Conservation (phyloP, 1,140 invertebrate species). For the Drosophila hydei region DNA sequence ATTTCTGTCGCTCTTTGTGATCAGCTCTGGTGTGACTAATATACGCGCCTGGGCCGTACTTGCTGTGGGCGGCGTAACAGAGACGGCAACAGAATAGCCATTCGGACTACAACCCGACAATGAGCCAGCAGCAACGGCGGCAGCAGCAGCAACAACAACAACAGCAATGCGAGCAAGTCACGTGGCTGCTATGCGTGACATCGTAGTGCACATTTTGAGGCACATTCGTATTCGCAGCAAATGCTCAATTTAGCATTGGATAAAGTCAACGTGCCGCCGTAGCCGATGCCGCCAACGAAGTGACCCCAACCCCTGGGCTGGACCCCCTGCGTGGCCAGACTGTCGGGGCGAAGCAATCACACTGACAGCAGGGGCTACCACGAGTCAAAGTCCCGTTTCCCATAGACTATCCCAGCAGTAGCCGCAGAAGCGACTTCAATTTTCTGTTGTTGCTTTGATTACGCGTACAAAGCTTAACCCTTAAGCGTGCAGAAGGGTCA, state of each 20-base stretch:
- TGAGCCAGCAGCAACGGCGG: background rate
- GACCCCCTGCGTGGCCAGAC: background rate
- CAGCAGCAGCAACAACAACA: constrained; percentile 1
- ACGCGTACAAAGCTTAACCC: background rate
- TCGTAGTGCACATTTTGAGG: constrained; percentile 36
- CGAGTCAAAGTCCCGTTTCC: constrained; percentile 5
- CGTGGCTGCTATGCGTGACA: constrained; percentile 55
- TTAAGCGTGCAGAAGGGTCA: background rate
- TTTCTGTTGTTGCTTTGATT: background rate
- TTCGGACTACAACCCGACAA: background rate
- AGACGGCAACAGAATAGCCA: constrained; percentile 1
- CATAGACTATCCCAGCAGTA: background rate
- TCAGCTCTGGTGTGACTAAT: background rate
- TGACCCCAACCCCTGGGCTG: constrained; percentile 7
- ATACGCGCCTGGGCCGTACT: background rate
- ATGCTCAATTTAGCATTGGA: constrained; percentile 19
- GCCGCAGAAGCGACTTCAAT: background rate
- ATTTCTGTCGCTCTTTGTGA: background rate
- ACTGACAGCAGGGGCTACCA: constrained; percentile 1
- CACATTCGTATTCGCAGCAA: constrained; percentile 18
- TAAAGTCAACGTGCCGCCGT: constrained; percentile 41
- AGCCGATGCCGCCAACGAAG: too few species aligned
- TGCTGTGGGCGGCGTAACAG: too few species aligned
- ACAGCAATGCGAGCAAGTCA: constrained; percentile 31
- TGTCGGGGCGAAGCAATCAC: background rate